Evolutionary conservation across 2,113 vertebrate species (phyloP).

Genomic region (Clarias batrachus): DNA sequence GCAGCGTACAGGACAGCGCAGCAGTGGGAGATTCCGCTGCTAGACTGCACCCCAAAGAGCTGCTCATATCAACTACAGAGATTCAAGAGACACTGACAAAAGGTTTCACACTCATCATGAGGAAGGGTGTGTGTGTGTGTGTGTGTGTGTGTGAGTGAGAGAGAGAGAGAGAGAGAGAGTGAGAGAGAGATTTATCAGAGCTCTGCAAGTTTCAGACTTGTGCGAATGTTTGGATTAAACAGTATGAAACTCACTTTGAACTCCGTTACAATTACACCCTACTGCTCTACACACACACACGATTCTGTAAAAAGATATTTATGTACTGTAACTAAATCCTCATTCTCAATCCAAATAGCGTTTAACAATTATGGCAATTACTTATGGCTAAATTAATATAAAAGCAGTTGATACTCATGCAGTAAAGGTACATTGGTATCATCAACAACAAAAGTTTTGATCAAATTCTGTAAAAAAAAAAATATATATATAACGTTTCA

Average conservation of each 20-base stretch:
- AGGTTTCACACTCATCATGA: slow-evolving; percentile 69
- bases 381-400: background rate
- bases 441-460: background rate
- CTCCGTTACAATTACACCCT: slow-evolving; percentile 18
- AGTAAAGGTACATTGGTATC: background rate
- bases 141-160: background rate
- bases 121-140: too few relatives aligned
- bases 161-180: too few relatives aligned
- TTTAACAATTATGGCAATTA: background rate
- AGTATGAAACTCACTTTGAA: slow-evolving; percentile 37
- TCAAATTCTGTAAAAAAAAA: background rate
- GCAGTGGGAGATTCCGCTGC: slow-evolving; percentile 68
- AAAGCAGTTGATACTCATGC: background rate
- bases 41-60: slow-evolving; percentile 70
- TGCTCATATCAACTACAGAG: slow-evolving; percentile 69
- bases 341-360: background rate
- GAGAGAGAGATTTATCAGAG: background rate
- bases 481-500: background rate
- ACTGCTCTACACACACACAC: background rate
- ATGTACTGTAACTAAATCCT: background rate
- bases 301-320: slow-evolving; percentile 1
- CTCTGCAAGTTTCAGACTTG: background rate
- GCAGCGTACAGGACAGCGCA: slow-evolving; percentile 63
- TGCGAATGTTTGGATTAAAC: slow-evolving; percentile 18
- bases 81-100: slow-evolving; percentile 68